Conservation (phyloP, 2,797 vertebrate genomes). For the Anguilla anguilla region DNA sequence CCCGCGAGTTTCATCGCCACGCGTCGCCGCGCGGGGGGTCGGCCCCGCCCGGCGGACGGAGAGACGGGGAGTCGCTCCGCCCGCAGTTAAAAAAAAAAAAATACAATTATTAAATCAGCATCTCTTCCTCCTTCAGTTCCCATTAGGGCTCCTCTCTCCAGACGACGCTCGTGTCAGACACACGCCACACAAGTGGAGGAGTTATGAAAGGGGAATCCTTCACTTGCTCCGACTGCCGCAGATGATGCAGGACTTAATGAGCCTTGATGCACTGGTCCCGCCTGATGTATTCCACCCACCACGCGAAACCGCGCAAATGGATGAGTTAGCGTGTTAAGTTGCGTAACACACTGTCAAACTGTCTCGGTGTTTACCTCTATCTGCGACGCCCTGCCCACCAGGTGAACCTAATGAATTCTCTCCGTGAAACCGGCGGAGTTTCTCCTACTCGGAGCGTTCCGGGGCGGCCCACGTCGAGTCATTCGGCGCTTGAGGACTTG, state of each 20-base stretch:
- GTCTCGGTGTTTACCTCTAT: too few relatives aligned
- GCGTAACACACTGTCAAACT: too few relatives aligned
- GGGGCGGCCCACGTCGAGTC: too few relatives aligned
- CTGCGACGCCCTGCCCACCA: too few relatives aligned
- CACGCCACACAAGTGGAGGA: not conserved
- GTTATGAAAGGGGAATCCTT: not conserved
- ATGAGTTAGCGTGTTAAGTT: not conserved
- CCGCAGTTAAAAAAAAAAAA: constrained; percentile 39
- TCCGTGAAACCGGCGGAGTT: too few relatives aligned
- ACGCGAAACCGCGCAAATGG: not conserved
- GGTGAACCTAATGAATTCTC: too few relatives aligned
- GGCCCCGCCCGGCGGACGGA: constrained; percentile 49
- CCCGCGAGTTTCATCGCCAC: constrained; percentile 67
- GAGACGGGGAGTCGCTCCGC: constrained; percentile 43
- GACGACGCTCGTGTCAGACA: not conserved
- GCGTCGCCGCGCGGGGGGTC: constrained; percentile 55
- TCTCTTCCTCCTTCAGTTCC: constrained; percentile 39
- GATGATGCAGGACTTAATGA: not conserved
- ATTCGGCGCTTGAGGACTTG: too few relatives aligned
- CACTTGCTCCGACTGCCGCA: not conserved
- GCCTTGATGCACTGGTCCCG: not conserved
- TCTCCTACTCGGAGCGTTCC: too few relatives aligned
- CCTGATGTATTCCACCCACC: not conserved
- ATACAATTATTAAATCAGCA: constrained; percentile 57
- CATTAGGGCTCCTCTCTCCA: constrained; percentile 49